These are phyloP conservation scores for Rhadinocentrus ornatus DNA, from an alignment of 2,797 vertebrate species.

Conservation along the genomic window DNA sequence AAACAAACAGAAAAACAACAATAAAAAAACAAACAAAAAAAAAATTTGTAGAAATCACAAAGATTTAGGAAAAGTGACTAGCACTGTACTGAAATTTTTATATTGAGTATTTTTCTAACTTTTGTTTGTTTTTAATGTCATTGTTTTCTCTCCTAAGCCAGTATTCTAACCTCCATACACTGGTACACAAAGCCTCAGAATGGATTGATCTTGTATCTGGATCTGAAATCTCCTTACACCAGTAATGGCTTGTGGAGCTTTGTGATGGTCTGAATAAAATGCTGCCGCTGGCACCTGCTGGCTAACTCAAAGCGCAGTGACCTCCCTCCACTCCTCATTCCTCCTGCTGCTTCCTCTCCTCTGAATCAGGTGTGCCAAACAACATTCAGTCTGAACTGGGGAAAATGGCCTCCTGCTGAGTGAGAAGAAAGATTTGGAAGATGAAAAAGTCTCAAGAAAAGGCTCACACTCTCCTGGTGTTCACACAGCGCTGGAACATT, in stretches of 20 bases:
- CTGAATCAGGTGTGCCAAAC: slow-evolving; percentile 66
- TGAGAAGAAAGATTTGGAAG: slow-evolving; percentile 54
- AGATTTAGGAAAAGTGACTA: too few relatives aligned
- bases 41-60: too few relatives aligned
- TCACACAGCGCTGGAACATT: slow-evolving; percentile 56
- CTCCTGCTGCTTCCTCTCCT: slow-evolving; percentile 49
- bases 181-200: slow-evolving; percentile 33
- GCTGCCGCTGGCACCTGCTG: slow-evolving; percentile 47
- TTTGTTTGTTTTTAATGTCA: neutral
- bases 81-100: neutral
- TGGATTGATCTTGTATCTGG: slow-evolving; percentile 45
- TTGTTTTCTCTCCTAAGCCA: neutral
- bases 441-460: slow-evolving; percentile 64
- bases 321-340: slow-evolving; percentile 50
- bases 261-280: slow-evolving; percentile 66
- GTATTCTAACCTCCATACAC: neutral
- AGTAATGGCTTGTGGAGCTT: slow-evolving; percentile 52
- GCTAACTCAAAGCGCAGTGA: slow-evolving; percentile 47
- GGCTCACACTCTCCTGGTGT: slow-evolving; percentile 32
- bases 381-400: slow-evolving; percentile 54
- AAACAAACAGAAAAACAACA: too few relatives aligned
- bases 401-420: slow-evolving; percentile 58
- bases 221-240: slow-evolving; percentile 59
- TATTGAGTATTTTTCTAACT: neutral
- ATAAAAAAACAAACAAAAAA: too few relatives aligned